Base-by-base conservation (phyloP, 2,888 invertebrate species). In the Sceliomorpha sp. region DNA sequence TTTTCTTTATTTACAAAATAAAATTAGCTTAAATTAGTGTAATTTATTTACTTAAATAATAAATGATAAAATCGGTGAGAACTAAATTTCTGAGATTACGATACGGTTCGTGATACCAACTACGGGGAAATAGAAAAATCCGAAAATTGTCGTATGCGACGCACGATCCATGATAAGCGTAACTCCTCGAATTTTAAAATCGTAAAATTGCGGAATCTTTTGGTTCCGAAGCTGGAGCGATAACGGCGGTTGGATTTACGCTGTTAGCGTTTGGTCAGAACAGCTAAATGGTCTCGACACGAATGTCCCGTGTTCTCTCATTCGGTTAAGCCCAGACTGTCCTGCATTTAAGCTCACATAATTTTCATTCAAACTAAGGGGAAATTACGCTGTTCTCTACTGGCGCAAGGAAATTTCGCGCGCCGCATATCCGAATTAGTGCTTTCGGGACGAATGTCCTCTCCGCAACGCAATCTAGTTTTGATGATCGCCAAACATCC, bases 321-420 rank as follows among this genome's bases (percentile, higher is more conserved):
- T 81, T 82, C 82, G 78, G 70, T 83, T 83, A 82, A 84, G 76
- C 78, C 73, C 73, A 67, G 73, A 74, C 79, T 76, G 78, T 82
- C 76, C 77, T 62, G 74, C 74, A 78, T 81, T 83, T 82, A 81
- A 83, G 81, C 81, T 81, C 75, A 81, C 78, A 81, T 83, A 84
- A 84, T 84, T 84, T 84, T 82, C 78, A 50, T 74, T 71, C 80
- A 74, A 79, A 83, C 80, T 77, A 77, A 72, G 62, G 67, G 68
- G 75, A 81, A 84, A 82, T 83, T 83, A 80, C 75, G 74, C 70
- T 69, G 72, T 62, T 66, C 77, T 73, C 68, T 76, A 76, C 75
- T 79, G 77, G 78, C 70, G 64, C 75, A 73, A 75, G 76, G 76
- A 81, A 80, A 80, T 82, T 80, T 60, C 60, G 51, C 47, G 20